Evolutionary conservation across 1,140 invertebrate species (phyloP), one percentile per base, ranked within the genome.

Genomic region (Zaprionus davidi): DNA sequence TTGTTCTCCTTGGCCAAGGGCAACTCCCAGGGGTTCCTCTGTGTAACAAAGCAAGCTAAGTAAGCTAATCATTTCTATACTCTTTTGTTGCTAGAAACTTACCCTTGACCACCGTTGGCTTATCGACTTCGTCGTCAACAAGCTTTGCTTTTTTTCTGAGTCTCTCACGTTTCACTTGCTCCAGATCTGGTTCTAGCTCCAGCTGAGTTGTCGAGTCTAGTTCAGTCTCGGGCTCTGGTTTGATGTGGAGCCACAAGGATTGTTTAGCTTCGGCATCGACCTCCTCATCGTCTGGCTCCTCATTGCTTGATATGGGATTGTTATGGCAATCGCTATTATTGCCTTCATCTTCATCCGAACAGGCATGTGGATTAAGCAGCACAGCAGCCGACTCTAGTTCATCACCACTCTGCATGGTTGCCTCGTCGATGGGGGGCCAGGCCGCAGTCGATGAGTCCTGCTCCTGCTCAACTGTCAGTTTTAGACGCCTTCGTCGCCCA

Each of bases 271-370:
- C 81, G 20, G 74, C 73, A 57, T 81, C 67, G 2, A 56, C 69
- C 3, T 67, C 81, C 6, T 82, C 73, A 36, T 77, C 71, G 9
- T 66, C 71, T 9, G 24, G 57, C 26, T 92, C 90, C 11, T 92
- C 91, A 66, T 92, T 92, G 57, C 90, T 92, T 9, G 91, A 92
- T 71, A 92, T 92, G 31, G 91, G 91, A 77, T 92, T 92, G 11
- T 78, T 88, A 41, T 86, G 71, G 68, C 73, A 76, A 59, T 46
- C 49, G 7, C 26, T 55, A 6, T 46, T 73, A 0, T 77, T 66
- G 2, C 51, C 28, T 5, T 70, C 65, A 12, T 79, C 66, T 1
- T 71, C 76, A 24, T 80, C 73, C 24, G 59, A 31, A 12, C 55
- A 55, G 4, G 5, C 22, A 26, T 15, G n/a, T 20, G 20, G 67